Evolutionary conservation across 1,140 invertebrate genomes (phyloP).

Genomic region (Daktulosphaira vitifoliae): DNA sequence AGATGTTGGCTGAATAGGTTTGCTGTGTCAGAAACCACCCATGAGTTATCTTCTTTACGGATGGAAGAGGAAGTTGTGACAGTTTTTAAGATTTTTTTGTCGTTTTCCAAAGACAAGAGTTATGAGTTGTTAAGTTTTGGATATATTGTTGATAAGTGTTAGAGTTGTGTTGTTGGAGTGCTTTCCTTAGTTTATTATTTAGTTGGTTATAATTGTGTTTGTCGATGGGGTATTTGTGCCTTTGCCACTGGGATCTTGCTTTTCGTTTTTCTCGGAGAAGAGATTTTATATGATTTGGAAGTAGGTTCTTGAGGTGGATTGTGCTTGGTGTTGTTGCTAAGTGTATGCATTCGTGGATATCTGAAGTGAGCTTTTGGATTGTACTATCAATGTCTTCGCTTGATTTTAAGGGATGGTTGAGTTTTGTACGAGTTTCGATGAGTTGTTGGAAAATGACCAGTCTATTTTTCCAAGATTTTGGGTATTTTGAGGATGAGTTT

Average conservation of each 20-base stretch:
- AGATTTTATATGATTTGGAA: not conserved
- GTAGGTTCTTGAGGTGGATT: not conserved
- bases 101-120: not conserved
- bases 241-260: not conserved
- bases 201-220: not conserved
- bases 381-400: not conserved
- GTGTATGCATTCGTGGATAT: not conserved
- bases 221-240: not conserved
- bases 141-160: not conserved
- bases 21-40: not conserved
- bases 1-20: slow-evolving; percentile 5
- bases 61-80: not conserved
- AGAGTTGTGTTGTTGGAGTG: no score
- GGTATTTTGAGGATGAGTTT: not conserved
- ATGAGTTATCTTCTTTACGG: not conserved
- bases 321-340: not conserved
- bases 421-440: not conserved
- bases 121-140: not conserved
- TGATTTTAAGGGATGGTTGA: not conserved
- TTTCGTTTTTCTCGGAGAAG: slow-evolving; percentile 3
- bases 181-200: slow-evolving; percentile 4
- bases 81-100: not conserved
- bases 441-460: no score
- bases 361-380: slow-evolving; percentile 1
- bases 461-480: not conserved